Conservation (phyloP, 2,888 invertebrate genomes). For the Philereme vetulata region DNA sequence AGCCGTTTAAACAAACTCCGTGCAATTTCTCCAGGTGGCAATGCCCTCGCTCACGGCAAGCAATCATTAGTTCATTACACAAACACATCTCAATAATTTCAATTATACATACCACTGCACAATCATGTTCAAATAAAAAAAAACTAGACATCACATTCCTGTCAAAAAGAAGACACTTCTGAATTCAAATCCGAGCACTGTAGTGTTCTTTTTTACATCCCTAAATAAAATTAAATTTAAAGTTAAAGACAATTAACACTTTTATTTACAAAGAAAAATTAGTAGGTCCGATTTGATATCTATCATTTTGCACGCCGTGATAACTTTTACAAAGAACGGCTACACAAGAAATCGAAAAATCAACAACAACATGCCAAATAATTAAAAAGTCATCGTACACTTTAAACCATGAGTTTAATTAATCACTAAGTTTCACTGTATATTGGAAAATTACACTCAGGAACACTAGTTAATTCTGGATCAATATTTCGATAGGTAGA, state of each 20-base stretch:
- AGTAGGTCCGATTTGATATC: no score
- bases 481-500: no score
- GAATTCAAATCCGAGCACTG: conserved; percentile 10
- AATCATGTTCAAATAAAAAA: conserved; percentile 28
- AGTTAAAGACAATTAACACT: neutral
- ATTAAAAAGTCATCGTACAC: no score
- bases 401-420: no score
- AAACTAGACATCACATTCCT: conserved; percentile 19
- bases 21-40: conserved; percentile 38
- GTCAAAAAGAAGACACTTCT: conserved; percentile 21
- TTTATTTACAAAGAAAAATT: neutral
- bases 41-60: conserved; percentile 30
- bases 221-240: conserved; percentile 28
- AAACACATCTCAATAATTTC: conserved; percentile 15
- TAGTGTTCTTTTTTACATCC: conserved; percentile 39
- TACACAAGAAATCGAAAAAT: no score
- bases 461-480: no score
- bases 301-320: no score
- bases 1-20: conserved; percentile 24
- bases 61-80: conserved; percentile 11
- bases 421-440: no score
- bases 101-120: conserved; percentile 30
- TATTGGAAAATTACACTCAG: no score
- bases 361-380: no score
- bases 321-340: no score